Evolutionary conservation across 2,113 vertebrate genomes (phyloP), one percentile per base, ranked within the genome.

Genomic region (Cavia porcellus): DNA sequence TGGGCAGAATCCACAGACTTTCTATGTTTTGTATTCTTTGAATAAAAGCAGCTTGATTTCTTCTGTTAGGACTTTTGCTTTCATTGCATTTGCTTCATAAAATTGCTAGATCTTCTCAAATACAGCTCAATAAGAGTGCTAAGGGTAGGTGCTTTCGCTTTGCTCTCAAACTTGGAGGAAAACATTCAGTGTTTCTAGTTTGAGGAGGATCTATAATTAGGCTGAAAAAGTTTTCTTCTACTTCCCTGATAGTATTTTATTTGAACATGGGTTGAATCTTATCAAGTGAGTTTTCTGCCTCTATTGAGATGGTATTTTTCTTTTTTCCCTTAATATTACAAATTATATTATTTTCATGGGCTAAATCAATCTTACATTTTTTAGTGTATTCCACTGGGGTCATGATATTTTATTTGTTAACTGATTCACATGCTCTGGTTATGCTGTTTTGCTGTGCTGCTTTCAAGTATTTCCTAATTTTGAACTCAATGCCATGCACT

Each of bases 351-450:
- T 38, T 86, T 95, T 70, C 20, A 80, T 7, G 59, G 57, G 5
- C 80, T 68, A 80, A 70, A 79, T 17, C 7, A n/a, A 45, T 79
- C 28, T 89, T 90, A 64, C 28, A 64, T 93, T 77, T 94, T 38
- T 91, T 45, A 1, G 30, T 82, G 75, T 82, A 68, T 0, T 42
- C 10, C 6, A 66, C 8, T 55, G 79, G 79, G 28, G 38, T 47
- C 32, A 38, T 72, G 61, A 79, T 11, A 64, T 92, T 59, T 59
- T 47, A 52, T 86, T 74, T 93, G 57, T 96, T 90, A 72, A 92
- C 55, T 57, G 45, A 79, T 17, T 24, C 32, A 1, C 81, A 47
- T 50, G 14, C 61, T 94, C 62, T 92, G 22, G 3, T 77, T 94
- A 59, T 50, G 38, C 7, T 86, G n/a, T 70, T 70, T 47, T 72